These are phyloP conservation scores for Oncorhynchus masou DNA, from an alignment of 2,113 vertebrate genomes.

Conservation along the genomic window DNA sequence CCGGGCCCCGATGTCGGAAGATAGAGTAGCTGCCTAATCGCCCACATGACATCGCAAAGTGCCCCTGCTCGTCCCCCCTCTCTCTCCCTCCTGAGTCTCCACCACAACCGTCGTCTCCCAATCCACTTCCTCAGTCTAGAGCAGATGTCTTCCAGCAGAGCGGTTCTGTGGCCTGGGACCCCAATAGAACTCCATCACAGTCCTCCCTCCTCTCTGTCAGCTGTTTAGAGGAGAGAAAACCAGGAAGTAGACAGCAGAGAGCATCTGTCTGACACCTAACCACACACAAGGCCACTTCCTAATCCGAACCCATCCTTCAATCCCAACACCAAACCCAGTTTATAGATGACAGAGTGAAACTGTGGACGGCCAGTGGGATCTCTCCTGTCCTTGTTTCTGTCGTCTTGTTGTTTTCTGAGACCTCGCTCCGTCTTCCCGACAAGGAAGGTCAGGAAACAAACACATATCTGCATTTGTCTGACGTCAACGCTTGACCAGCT, in stretches of 20 bases:
- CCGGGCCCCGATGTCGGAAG: constrained; percentile 70
- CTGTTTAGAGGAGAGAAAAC: constrained; percentile 11
- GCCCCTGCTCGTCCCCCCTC: constrained; percentile 4
- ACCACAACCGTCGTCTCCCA: constrained; percentile 33
- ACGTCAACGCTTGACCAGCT: constrained; percentile 28
- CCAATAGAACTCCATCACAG: constrained; percentile 3
- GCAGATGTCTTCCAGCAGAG: constrained; percentile 43
- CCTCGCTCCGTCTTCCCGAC: constrained; percentile 26
- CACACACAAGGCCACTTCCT: not conserved
- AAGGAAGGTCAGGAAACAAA: constrained; percentile 16
- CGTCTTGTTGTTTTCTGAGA: too few species aligned
- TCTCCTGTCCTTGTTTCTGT: too few species aligned
- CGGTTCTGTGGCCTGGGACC: constrained; percentile 35
- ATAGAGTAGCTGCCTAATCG: constrained; percentile 87
- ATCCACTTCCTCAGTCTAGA: constrained; percentile 26
- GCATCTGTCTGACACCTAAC: not conserved
- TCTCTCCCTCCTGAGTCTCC: constrained; percentile 17
- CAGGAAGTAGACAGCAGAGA: constrained; percentile 1
- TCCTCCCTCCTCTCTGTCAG: constrained; percentile 22
- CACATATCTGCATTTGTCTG: constrained; percentile 36
- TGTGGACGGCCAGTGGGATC: too few species aligned
- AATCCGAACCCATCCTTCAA: not conserved
- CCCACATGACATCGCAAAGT: constrained; percentile 79
- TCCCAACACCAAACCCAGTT: too few species aligned
- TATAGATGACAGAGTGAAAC: too few species aligned